Evolutionary conservation across 2,888 invertebrate genomes (phyloP), one percentile per base, ranked within the genome.

Genomic region (Itoplectis maculator): DNA sequence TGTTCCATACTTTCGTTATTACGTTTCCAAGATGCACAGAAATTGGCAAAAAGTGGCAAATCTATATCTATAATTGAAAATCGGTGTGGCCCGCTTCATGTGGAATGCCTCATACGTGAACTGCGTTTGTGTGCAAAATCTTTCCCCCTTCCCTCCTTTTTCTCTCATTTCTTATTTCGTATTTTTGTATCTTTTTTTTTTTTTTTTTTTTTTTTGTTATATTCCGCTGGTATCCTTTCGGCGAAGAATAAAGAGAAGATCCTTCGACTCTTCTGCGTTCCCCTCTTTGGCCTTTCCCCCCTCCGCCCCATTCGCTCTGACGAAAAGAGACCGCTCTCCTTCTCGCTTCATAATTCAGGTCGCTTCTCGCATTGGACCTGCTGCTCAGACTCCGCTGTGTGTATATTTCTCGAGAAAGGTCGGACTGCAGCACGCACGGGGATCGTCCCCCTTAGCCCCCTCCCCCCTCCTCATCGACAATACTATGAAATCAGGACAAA

Each of bases 161-260:
- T 23, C 45, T 56, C n/a, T n/a, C n/a, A n/a, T 42, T 59, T 29
- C 13, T 20, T 45, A 9, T 61, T 20, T 15, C n/a, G n/a, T n/a
- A n/a, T 13, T 13, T 35, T 35, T 35, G 18, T 29, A 66, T 68
- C 49, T 42, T 49, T 66, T 29, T 29, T 40, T n/a, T 29, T 59
- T 37, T 45, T 11, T 45, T 20, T 9, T 68, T 40, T 56, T 40
- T 49, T 74, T 75, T 80, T 70, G 65, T 75, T 75, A 75, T 56
- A 76, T 76, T 76, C 35, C n/a, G 29, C 68, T 35, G 15, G 45
- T 61, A 72, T 59, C 49, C 77, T 80, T 81, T 81, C 79, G 82
- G 75, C 82, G 29, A 75, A 82, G 79, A 76, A 82, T 82, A 82
- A 82, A 82, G 83, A 73, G 73, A n/a, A n/a, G 45, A 76, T 81